These are phyloP conservation scores for Halichondria panicea DNA, from an alignment of 37 sponge, comb jelly and placozoan species.

Conservation along the genomic window DNA sequence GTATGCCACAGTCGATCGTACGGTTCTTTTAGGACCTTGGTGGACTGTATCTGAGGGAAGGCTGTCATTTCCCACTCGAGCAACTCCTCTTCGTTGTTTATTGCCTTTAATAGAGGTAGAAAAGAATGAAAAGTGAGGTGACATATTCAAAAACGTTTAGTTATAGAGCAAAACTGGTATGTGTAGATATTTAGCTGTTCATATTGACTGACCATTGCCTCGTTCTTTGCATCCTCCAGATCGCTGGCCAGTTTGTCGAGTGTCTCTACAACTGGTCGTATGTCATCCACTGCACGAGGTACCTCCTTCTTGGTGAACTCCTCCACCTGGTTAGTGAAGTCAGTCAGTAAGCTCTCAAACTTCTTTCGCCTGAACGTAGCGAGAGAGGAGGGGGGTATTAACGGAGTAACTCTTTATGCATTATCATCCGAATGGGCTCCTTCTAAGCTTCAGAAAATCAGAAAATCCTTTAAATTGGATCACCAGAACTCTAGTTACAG, in stretches of 20 bases:
- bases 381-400: too few relatives aligned
- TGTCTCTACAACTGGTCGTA: constrained; percentile 40
- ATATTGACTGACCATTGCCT: constrained; percentile 56
- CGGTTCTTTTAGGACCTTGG: constrained; percentile 75
- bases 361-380: constrained; percentile 18
- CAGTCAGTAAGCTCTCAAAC: constrained; percentile 55
- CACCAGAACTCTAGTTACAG: too few relatives aligned
- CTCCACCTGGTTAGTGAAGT: constrained; percentile 63
- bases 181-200: background rate
- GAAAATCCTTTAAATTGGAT: too few relatives aligned
- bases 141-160: background rate
- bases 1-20: constrained; percentile 94
- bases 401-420: too few relatives aligned
- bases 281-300: constrained; percentile 67
- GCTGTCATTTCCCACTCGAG: constrained; percentile 86
- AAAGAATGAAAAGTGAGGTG: background rate
- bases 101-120: constrained; percentile 26
- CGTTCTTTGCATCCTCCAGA: constrained; percentile 69
- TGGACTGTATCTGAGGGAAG: constrained; percentile 86
- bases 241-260: constrained; percentile 56
- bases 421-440: too few relatives aligned
- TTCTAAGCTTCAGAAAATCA: too few relatives aligned
- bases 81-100: constrained; percentile 97
- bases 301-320: constrained; percentile 65
- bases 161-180: background rate